These are phyloP conservation scores for Setophaga petechia DNA, from an alignment of 2,113 vertebrate genomes.

Conservation along the genomic window DNA sequence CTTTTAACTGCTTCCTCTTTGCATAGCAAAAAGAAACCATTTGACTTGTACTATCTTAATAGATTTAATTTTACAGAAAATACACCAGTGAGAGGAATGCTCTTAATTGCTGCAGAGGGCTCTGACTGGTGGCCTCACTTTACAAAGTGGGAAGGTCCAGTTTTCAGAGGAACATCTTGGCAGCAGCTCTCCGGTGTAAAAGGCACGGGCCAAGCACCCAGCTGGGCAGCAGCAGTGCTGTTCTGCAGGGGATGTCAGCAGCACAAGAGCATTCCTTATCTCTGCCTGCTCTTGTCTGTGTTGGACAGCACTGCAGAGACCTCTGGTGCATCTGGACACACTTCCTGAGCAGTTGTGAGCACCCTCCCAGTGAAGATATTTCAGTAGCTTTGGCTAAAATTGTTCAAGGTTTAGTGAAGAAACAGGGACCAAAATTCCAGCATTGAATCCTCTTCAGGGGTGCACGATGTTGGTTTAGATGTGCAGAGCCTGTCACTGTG, in stretches of 20 bases:
- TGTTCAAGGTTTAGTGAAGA: not conserved
- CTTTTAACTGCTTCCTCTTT: not conserved
- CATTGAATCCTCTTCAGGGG: not conserved
- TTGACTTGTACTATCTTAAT: not conserved
- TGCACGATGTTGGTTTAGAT: not conserved
- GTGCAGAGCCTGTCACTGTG: not conserved
- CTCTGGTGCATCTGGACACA: not conserved
- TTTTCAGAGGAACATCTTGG: not conserved
- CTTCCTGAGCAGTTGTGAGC: not conserved
- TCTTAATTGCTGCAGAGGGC: not conserved
- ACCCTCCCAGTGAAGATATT: not conserved
- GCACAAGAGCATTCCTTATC: not conserved
- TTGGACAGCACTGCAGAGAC: not conserved
- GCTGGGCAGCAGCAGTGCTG: not conserved
- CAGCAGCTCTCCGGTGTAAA: not conserved
- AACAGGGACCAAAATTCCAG: not conserved
- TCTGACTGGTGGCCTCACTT: not conserved
- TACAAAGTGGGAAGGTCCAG: not conserved
- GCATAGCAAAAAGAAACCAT: not conserved
- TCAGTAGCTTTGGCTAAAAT: not conserved
- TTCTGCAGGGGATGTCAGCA: not conserved
- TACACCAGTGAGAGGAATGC: not conserved
- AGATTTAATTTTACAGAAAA: not conserved
- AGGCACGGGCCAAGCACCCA: not conserved
- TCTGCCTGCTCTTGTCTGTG: fast-evolving